Conservation (phyloP, 2,888 invertebrate species). For the Scaptomyza tumidula region DNA sequence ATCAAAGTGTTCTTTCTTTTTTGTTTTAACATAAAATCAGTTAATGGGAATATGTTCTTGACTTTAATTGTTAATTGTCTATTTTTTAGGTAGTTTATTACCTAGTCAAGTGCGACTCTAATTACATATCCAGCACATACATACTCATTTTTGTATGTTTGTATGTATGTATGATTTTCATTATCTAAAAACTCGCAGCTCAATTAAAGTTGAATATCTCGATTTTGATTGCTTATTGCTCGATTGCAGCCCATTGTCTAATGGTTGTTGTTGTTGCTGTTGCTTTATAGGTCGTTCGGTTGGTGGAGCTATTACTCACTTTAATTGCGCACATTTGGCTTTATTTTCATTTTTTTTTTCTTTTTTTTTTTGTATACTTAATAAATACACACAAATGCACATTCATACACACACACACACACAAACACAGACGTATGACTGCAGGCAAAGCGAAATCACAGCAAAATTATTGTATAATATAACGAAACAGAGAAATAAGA, state of each 20-base stretch:
- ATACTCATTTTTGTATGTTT: too few species aligned
- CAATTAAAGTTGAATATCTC: slow-evolving; percentile 54
- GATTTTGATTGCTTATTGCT: slow-evolving; percentile 66
- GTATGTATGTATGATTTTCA: slow-evolving; percentile 15
- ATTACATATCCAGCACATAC: slow-evolving; percentile 12
- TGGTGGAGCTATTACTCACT: slow-evolving; percentile 64
- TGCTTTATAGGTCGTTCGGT: slow-evolving; percentile 50
- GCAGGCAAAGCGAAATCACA: slow-evolving; percentile 54
- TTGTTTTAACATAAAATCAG: neutral
- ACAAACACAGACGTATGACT: slow-evolving; percentile 14
- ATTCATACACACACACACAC: neutral
- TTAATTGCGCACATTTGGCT: slow-evolving; percentile 77
- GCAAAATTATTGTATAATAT: slow-evolving; percentile 54
- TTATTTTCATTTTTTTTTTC: slow-evolving; percentile 50
- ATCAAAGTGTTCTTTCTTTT: neutral
- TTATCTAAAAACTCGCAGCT: slow-evolving; percentile 23
- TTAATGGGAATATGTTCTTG: slow-evolving; percentile 2
- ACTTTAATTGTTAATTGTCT: slow-evolving; percentile 14
- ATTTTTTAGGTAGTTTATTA: slow-evolving; percentile 29
- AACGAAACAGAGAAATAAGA: slow-evolving; percentile 34
- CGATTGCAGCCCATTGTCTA: slow-evolving; percentile 64
- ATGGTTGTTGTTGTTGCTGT: slow-evolving; percentile 26
- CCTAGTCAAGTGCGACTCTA: slow-evolving; percentile 24
- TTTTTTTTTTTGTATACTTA: slow-evolving; percentile 24
- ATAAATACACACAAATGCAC: slow-evolving; percentile 42